Base-by-base conservation (phyloP, 1,140 invertebrate genomes). In the Bombyx mori region DNA sequence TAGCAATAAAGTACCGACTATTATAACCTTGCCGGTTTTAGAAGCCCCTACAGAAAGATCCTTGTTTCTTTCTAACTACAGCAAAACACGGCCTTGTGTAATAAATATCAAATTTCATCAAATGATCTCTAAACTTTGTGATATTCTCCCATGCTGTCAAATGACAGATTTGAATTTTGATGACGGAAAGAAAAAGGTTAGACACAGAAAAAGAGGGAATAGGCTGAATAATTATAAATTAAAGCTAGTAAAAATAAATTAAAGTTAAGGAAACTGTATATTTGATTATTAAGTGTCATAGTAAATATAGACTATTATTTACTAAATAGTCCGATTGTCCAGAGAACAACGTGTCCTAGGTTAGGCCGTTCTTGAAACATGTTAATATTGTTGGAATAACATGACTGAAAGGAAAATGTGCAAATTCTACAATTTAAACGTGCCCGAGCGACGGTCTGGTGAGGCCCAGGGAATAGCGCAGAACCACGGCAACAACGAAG, bases 101-200 rank as follows among this genome's bases (percentile, higher is more conserved):
- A 35, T 35, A 35, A 35, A 35, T 35, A 35, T 35, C 26, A 35
- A 35, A 35, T 35, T 35, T 35, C 26, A 35, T 35, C 4, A 18
- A 18, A 3, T 35, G 26, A 5, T 35, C 26, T 10, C 6, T 50
- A 1, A 47, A 60, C 55, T 55, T 57, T 7, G 47, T 26, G 44
- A 49, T 12, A 51, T 44, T 42, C 7, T 57, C 48, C 61, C 62
- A 63, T 63, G 62, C 75, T 80, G 80, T 77, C 79, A 80, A 69
- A 71, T 84, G 79, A 82, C 78, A 84, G 74, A 61, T 86, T 86
- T 78, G 72, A 80, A 82, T 82, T 83, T 84, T 86, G 81, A 86
- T 86, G 81, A 86, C 81, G 78, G 82, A 82, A 82, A 84, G 83
- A 84, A 83, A 82, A 84, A 86, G 83, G 83, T 86, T 86, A 86